Evolutionary conservation across 2,888 invertebrate species (phyloP).

Genomic region (Mactromeris polynyma): DNA sequence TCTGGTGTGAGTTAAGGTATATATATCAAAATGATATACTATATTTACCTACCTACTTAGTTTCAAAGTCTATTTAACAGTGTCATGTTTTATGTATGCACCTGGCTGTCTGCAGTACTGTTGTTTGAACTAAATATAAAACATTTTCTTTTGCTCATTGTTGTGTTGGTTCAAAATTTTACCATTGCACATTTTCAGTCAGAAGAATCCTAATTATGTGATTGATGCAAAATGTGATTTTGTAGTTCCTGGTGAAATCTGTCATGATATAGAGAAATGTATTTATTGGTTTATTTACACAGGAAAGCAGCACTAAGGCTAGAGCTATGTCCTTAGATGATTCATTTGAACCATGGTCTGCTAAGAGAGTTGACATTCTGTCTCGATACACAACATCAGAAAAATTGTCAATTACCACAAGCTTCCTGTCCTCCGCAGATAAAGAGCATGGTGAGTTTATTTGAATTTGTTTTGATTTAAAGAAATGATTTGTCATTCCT

Average conservation of each 20-base stretch:
- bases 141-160: too few species aligned
- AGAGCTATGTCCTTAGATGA: constrained; percentile 76
- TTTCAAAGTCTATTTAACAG: too few species aligned
- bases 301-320: constrained; percentile 35
- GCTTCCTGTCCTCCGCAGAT: constrained; percentile 90
- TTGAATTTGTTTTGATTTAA: not conserved
- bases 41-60: too few species aligned
- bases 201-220: not conserved
- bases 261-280: not conserved
- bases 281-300: not conserved
- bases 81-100: too few species aligned
- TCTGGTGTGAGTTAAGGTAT: too few species aligned
- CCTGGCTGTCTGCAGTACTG: too few species aligned
- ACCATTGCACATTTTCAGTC: not conserved
- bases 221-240: not conserved
- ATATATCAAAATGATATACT: too few species aligned
- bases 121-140: too few species aligned
- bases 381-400: constrained; percentile 97
- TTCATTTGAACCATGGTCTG: constrained; percentile 92
- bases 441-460: constrained; percentile 81
- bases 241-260: not conserved
- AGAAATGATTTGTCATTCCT: too few species aligned
- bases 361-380: constrained; percentile 92
- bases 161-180: not conserved
- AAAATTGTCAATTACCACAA: constrained; percentile 95